A percentile compares a stretch with the other conserved stretches of the same genome.
These are phyloP conservation scores for Chironomus tepperi DNA, from an alignment of 1,140 invertebrate species.

Conservation along the genomic window DNA sequence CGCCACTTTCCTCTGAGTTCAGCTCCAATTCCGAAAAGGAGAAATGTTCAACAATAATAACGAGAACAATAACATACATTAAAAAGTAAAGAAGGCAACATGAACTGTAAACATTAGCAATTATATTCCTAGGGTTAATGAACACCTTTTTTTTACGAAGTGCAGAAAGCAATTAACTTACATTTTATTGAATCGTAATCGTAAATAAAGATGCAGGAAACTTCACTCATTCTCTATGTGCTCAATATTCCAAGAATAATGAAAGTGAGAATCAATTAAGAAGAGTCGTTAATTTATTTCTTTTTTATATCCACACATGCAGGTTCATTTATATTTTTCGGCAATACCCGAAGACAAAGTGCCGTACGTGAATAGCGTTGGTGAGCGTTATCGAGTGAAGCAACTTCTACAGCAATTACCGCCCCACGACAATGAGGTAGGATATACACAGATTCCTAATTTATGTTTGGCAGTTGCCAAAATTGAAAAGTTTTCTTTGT, in stretches of 20 bases:
- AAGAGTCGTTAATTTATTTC: not conserved
- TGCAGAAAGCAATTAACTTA: not conserved
- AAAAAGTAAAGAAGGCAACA: not conserved
- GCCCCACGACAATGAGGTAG: constrained; percentile 85
- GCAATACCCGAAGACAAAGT: constrained; percentile 92
- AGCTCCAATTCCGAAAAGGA: not conserved
- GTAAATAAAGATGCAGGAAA: not conserved
- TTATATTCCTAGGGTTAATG: constrained; percentile 20
- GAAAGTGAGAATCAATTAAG: too few species aligned
- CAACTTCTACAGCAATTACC: constrained; percentile 93
- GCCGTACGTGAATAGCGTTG: constrained; percentile 91
- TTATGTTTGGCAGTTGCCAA: not conserved
- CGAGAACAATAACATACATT: not conserved
- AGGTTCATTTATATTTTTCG: constrained; percentile 97
- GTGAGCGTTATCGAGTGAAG: constrained; percentile 88
- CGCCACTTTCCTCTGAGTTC: too few species aligned
- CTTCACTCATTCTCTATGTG: not conserved
- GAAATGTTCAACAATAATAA: not conserved
- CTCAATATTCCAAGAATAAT: not conserved
- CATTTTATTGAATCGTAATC: constrained; percentile 7
- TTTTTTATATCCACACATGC: constrained; percentile 33
- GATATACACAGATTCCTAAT: too few species aligned
- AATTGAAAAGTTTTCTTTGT: not conserved
- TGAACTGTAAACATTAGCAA: constrained; percentile 10
- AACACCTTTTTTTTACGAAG: not conserved